Conservation (phyloP, 2,888 invertebrate genomes). For the Seira musarum region DNA sequence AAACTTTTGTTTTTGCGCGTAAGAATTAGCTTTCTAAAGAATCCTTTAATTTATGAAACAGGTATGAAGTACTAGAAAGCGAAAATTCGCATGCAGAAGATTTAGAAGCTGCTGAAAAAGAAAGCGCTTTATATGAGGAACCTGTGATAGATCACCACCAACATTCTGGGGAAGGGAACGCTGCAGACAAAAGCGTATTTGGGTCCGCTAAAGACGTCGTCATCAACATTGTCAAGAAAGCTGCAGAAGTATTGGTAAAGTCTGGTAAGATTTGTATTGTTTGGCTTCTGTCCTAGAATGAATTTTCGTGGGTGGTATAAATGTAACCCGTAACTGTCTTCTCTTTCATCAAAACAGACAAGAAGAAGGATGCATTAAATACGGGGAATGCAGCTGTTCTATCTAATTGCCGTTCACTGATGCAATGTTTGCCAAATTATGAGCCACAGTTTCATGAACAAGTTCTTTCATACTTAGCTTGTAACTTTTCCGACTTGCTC, state of each 20-base stretch:
- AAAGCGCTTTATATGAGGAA: slow-evolving; percentile 70
- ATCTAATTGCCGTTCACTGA: slow-evolving; percentile 41
- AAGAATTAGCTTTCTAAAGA: not conserved
- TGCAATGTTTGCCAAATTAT: slow-evolving; percentile 58
- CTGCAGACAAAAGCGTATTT: slow-evolving; percentile 72
- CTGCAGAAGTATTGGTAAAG: slow-evolving; percentile 85
- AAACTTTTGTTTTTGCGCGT: not conserved
- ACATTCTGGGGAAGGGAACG: slow-evolving; percentile 48
- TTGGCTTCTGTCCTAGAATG: too few species aligned
- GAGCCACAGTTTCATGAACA: slow-evolving; percentile 34
- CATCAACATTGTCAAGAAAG: slow-evolving; percentile 92
- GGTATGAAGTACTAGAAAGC: slow-evolving; percentile 85
- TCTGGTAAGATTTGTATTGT: slow-evolving; percentile 28
- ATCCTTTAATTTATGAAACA: slow-evolving; percentile 19
- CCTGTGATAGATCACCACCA: slow-evolving; percentile 69
- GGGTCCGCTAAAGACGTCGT: slow-evolving; percentile 93
- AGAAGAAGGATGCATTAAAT: slow-evolving; percentile 25
- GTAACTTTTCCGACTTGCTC: slow-evolving; percentile 59
- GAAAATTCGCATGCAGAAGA: slow-evolving; percentile 75
- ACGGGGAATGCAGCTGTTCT: not conserved
- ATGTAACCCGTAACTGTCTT: too few species aligned
- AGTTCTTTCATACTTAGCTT: slow-evolving; percentile 53
- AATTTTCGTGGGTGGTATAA: too few species aligned
- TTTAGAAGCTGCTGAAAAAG: slow-evolving; percentile 70
- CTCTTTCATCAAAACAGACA: slow-evolving; percentile 20